A percentile compares a stretch with the other conserved stretches of the same genome.
phyloP scores from a whole-genome alignment of 2,113 vertebrate genomes.

The Entomyzon cyanotis region DNA sequence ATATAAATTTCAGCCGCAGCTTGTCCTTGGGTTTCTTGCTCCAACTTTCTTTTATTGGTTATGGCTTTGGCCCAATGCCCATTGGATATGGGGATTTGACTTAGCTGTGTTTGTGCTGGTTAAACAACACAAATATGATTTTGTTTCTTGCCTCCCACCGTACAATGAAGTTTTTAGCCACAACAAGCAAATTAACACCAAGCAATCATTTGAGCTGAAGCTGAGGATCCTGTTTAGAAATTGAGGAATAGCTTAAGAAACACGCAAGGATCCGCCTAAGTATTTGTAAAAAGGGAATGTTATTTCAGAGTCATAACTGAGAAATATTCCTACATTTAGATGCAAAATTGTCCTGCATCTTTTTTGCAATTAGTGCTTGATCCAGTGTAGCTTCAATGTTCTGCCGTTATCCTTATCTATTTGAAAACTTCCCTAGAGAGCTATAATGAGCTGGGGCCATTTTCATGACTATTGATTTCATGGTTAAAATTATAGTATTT shows the following conservation, averaged over 20 bases:
- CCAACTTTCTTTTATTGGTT: neutral
- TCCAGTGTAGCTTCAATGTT: neutral
- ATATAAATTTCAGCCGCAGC: neutral
- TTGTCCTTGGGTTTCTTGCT: neutral
- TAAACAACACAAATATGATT: neutral
- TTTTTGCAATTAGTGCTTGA: conserved; percentile 35
- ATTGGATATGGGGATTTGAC: neutral
- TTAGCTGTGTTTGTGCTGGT: neutral
- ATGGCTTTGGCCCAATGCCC: neutral
- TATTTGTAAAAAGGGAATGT: neutral
- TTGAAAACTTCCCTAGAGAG: conserved; percentile 29
- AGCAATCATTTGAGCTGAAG: neutral
- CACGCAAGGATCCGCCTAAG: neutral
- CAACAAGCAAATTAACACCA: neutral
- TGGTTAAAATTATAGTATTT: conserved; percentile 61
- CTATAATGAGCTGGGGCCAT: neutral
- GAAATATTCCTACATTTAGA: neutral
- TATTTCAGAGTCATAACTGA: neutral
- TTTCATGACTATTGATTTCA: conserved; percentile 58
- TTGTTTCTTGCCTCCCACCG: neutral
- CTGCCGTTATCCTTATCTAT: neutral
- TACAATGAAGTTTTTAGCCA: neutral
- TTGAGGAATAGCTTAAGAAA: neutral
- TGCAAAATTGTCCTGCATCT: neutral
- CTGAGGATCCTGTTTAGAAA: neutral